Base-by-base conservation (phyloP, 1,140 invertebrate genomes). In the Trachymyrmex septentrionalis region DNA sequence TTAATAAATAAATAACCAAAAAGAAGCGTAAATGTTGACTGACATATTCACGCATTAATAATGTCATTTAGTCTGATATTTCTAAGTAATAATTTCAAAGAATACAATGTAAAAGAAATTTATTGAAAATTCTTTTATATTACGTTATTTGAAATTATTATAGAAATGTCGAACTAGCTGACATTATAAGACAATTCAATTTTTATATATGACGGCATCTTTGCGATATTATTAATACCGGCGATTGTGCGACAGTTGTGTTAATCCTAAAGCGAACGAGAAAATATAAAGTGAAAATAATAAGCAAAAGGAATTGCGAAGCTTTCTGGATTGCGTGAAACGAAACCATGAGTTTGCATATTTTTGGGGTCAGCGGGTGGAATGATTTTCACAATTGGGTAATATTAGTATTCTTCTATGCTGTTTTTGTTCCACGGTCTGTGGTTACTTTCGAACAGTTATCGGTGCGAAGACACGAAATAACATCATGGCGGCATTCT, bases 371-470 rank as follows among this genome's bases (percentile, higher is more conserved):
- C 21, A 50, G 14, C n/a, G 24, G 21, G 53, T 10, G 19, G 53
- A 30, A n/a, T 12, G 67, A 12, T 61, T 82, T 24, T 48, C 38
- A 44, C 6, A 50, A 16, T 59, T 44, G 34, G 38, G 67, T 21
- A 24, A 27, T 61, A 73, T 73, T 84, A 84, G 48, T 48, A 63
- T 73, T 84, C 55, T 75, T n/a, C n/a, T 84, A 84, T 63, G 30
- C 21, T 67, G 34, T 63, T 50, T 6, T 59, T 61, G 24, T 55
- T 71, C 3, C 38, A 30, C 12, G 34, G 19, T 57, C 34, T 59
- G 19, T 24, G n/a, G 38, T 75, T 82, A 59, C 67, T 48, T 48
- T n/a, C 19, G 19, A 73, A 73, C 55, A 72, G 34, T 73, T 61
- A 50, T 53, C 34, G 7, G 21, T 34, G 57, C 34, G 80, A 78